Conservation (phyloP, 2,797 vertebrate species). For the Falco naumanni region DNA sequence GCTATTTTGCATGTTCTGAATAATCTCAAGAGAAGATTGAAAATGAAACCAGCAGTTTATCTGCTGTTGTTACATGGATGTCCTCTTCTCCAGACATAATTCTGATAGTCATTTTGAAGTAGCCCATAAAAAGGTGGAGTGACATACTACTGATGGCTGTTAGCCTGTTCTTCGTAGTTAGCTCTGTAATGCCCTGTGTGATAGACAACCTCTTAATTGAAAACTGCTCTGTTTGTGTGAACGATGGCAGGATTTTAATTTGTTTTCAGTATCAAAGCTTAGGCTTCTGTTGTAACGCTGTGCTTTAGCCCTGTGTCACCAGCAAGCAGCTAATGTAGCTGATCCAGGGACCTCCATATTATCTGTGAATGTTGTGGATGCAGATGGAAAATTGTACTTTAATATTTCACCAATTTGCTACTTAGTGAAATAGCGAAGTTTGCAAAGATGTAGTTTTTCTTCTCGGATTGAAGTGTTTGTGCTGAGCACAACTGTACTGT, state of each 20-base stretch:
- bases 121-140: neutral
- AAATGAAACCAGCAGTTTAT: neutral
- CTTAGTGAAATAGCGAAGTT: neutral
- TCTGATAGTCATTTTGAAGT: neutral
- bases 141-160: neutral
- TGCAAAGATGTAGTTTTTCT: neutral
- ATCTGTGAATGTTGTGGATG: neutral
- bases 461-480: neutral
- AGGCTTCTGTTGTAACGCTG: neutral
- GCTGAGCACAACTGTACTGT: conserved; percentile 7
- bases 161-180: neutral
- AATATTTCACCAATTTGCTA: neutral
- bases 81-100: neutral
- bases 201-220: neutral
- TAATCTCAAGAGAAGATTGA: neutral
- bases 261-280: neutral
- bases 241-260: neutral
- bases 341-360: neutral
- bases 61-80: neutral
- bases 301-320: neutral
- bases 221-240: neutral
- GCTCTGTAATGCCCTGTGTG: neutral
- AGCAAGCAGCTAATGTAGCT: conserved; percentile 7
- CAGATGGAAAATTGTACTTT: neutral
- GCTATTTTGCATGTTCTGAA: neutral